Base-by-base conservation (phyloP, 2,113 vertebrate species). In the Ardeotis arabs region DNA sequence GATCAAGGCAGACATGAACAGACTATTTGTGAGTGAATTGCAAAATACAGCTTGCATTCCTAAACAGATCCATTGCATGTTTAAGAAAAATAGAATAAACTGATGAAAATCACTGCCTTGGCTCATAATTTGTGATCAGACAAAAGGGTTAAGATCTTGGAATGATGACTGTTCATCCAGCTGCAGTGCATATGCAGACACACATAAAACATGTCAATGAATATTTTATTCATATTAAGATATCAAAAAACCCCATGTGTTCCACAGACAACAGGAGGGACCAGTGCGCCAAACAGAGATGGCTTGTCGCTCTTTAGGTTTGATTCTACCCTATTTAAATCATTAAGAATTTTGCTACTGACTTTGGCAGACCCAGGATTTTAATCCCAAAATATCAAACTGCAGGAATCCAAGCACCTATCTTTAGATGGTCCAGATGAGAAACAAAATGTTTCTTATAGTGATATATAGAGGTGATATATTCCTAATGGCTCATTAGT, bases 221-320 rank as follows among this genome's bases (percentile, higher is more conserved):
- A 76, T 94, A 91, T 93, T 95, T 97, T 87, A 81, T 88, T 93
- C 78, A 41, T 89, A 84, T 94, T 95, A 88, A 92, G 88, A 68
- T 96, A 92, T 84, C 83, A 78, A 67, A 60, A 94, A 92, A 85
- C 41, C 81, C 72, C 90, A 81, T 87, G 73, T 92, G 90, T 80
- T 96, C 72, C 68, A 72, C 90, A 92, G 88, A 93, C 70, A 93
- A 80, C 44, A 86, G 68, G 52, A 64, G 79, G 67, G 69, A 75
- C 37, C 75, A 91, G 73, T 12, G 41, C 80, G 74, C 67, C 1
- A 9, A 93, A 62, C 53, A 88, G 78, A 93, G 74, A 35, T 69
- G 72, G 67, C 67, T 80, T 85, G 6, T 90, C 5, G 1, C 87
- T 74, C 18, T 76, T 90, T 86, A 67, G 9, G 11, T 84, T 95